phyloP scores from a whole-genome alignment of 2,888 invertebrate genomes.

The Drosophila paracracens region DNA sequence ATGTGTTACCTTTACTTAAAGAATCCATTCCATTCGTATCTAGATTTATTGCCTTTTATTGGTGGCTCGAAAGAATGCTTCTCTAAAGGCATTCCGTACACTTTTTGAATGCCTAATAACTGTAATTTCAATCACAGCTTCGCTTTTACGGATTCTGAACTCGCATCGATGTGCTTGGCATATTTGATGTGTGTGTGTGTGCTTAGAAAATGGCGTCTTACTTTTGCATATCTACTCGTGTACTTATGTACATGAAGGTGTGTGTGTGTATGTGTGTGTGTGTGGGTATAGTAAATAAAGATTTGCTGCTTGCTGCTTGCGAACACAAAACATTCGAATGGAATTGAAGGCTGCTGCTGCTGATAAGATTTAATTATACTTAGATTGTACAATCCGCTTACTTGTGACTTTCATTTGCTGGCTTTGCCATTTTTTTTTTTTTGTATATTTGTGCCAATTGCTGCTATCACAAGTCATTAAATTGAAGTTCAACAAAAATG shows the following conservation, averaged over 20 bases:
- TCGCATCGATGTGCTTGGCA: conserved; percentile 8
- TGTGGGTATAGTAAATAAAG: conserved; percentile 37
- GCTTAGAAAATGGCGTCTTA: conserved; percentile 1
- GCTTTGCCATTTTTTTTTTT: not conserved
- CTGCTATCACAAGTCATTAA: conserved; percentile 12
- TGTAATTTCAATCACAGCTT: not conserved
- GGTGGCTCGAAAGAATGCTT: not conserved
- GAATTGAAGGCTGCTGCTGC: conserved; percentile 30
- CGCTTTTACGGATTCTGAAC: conserved; percentile 6
- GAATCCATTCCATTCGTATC: not conserved
- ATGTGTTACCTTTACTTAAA: not conserved
- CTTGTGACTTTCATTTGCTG: conserved; percentile 7
- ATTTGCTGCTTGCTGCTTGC: conserved; percentile 43
- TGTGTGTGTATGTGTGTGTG: conserved; percentile 1
- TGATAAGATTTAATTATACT: conserved; percentile 57
- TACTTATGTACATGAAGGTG: not conserved
- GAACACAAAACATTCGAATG: conserved; percentile 26
- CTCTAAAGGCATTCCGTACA: not conserved
- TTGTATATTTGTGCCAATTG: conserved; percentile 4
- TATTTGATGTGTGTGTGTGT: not conserved
- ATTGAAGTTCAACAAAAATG: conserved; percentile 16
- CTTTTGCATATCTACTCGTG: conserved; percentile 8
- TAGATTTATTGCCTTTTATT: not conserved
- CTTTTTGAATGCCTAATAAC: not conserved
- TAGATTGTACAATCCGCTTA: conserved; percentile 33